These are phyloP conservation scores for Caenorhabditis angaria DNA, from an alignment of 2,888 invertebrate species.

Conservation along the genomic window DNA sequence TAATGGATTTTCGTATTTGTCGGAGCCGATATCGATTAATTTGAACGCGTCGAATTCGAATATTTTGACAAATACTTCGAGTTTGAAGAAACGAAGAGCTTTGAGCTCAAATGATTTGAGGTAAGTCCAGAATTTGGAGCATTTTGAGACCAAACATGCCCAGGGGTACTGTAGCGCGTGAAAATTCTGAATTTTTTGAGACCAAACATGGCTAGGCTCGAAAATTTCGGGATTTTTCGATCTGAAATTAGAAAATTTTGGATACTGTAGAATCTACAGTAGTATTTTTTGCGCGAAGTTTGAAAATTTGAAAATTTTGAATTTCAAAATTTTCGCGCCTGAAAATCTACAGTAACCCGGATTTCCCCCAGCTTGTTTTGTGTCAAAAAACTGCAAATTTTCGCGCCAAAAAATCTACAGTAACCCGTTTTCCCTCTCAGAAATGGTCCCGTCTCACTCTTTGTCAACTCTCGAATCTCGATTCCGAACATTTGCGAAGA, in stretches of 20 bases:
- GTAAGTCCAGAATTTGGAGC: too few species aligned
- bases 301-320: too few species aligned
- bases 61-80: slow-evolving; percentile 8
- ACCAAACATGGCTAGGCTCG: too few species aligned
- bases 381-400: slow-evolving; percentile 6
- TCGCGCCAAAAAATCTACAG: too few species aligned
- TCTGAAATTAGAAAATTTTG: too few species aligned
- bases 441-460: slow-evolving; percentile 28
- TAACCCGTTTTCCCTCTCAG: slow-evolving; percentile 18
- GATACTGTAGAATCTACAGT: background rate
- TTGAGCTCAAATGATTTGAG: slow-evolving; percentile 36
- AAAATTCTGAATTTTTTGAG: too few species aligned
- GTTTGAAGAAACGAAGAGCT: slow-evolving; percentile 17
- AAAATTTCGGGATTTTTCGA: too few species aligned
- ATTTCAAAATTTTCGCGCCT: too few species aligned
- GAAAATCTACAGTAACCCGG: too few species aligned
- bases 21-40: slow-evolving; percentile 74
- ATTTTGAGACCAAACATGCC: too few species aligned
- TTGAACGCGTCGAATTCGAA: slow-evolving; percentile 44
- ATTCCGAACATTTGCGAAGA: slow-evolving; percentile 45
- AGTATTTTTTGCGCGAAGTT: background rate
- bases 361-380: slow-evolving; percentile 8
- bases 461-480: slow-evolving; percentile 38
- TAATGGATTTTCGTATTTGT: slow-evolving; percentile 75
- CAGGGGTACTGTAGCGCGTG: too few species aligned